Base-by-base conservation (phyloP, 2,113 vertebrate species). In the Syngnathus floridae region DNA sequence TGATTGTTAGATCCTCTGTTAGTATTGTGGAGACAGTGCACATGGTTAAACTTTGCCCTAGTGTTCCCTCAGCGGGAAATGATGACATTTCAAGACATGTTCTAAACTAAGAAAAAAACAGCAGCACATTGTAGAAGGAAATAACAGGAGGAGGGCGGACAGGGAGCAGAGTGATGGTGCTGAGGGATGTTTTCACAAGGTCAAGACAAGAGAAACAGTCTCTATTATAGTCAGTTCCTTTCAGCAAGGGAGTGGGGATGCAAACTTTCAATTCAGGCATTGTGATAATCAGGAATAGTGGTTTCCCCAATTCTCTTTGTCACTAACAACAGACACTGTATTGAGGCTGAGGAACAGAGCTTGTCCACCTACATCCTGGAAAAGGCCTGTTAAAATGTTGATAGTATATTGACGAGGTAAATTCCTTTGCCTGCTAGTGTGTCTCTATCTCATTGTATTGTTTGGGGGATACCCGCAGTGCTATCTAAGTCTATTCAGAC, bases 71-170 rank as follows among this genome's bases (percentile, higher is more conserved):
- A 63, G 43, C 12, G 55, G 67, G 74, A 78, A 69, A 69, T 37
- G 69, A 72, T 88, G 80, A 89, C 62, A 84, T 87, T 89, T 87
- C 87, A 87, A 88, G 86, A 85, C 59, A n/a, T 58, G 49, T 69
- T 64, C 12, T 36, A 68, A 75, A 72, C 48, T 4, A 55, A 69
- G 73, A 84, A 74, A 43, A 62, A 64, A 64, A 48, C 21, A 48
- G 31, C 12, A 31, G 11, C n/a, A 56, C 45, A 56, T 19, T 21
- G 55, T 16, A 57, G 65, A 72, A 62, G 10, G 19, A 65, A 60
- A 40, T 61, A 56, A 64, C 19, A 26, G 48, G 6, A 52, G 48
- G 9, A 21, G 7, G 7, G 19, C 21, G 19, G 38, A 22, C 11
- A 37, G 14, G 31, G 14, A 45, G 36, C 2, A 9, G 54, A 13